These are phyloP conservation scores for Hassar affinis DNA, from an alignment of 2,113 vertebrate genomes.

Conservation along the genomic window DNA sequence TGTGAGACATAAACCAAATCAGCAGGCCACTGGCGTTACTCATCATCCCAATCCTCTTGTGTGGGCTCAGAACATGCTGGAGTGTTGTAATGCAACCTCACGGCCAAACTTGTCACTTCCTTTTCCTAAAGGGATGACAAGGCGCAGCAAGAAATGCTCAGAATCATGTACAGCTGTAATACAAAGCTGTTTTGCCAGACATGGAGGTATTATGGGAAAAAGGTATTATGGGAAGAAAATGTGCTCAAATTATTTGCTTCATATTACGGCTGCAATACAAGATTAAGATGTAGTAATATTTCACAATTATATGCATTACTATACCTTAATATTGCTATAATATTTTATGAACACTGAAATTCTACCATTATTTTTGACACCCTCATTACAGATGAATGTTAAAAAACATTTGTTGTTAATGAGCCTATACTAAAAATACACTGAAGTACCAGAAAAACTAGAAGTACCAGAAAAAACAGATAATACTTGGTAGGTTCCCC, in stretches of 20 bases:
- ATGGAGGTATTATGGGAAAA: not conserved
- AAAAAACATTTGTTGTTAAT: not conserved
- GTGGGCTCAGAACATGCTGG: conserved; percentile 29
- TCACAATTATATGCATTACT: not conserved
- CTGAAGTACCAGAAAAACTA: too few relatives aligned
- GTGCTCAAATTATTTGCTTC: not conserved
- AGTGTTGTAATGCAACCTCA: conserved; percentile 36
- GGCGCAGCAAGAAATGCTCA: not conserved
- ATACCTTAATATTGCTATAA: not conserved
- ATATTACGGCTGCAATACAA: not conserved
- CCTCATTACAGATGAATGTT: not conserved
- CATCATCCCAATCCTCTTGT: conserved; percentile 43
- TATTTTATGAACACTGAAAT: too few relatives aligned
- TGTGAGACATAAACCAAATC: conserved; percentile 28
- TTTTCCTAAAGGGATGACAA: conserved; percentile 4
- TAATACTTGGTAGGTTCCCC: too few relatives aligned
- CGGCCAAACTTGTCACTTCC: conserved; percentile 40
- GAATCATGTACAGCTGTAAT: not conserved
- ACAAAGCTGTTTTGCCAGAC: not conserved
- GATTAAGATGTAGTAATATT: not conserved
- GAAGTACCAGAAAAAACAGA: too few relatives aligned
- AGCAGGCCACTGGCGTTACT: conserved; percentile 24
- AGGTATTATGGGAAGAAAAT: not conserved
- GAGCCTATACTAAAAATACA: not conserved
- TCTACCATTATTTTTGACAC: not conserved